Base-by-base conservation (phyloP, 2,113 vertebrate species). In the Motacilla tschutschensis region DNA sequence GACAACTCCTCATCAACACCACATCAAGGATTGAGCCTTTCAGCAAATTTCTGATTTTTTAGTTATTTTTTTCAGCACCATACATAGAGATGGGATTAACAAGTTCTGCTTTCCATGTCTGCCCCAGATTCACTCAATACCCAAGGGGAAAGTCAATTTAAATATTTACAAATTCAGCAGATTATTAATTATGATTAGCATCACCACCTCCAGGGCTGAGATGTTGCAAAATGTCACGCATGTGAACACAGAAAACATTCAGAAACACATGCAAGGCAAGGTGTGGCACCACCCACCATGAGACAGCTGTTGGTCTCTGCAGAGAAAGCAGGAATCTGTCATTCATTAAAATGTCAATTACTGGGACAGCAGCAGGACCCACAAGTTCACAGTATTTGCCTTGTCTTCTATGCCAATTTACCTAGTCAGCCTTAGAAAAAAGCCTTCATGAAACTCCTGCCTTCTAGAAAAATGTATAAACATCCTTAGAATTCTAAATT, bases 101-200 rank as follows among this genome's bases (percentile, higher is more conserved):
- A 47, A 55, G 2, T 70, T 73, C 55, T 90, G 35, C 20, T 88
- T 78, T 67, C 43, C 16, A 24, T 5, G 47, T 74, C 63, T 65
- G 88, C 26, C 70, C 74, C 59, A 83, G 58, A 91, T 83, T 91
- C 55, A 59, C 47, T 72, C 66, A 58, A 35, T 18, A 83, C 41
- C 90, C 86, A 36, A 43, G 31, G 63, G 74, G 50, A 89, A 92
- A 91, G 59, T 58, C 12, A 47, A 79, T 75, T 78, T 88, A 62
- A 89, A 85, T 87, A 89, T 75, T 76, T 75, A 72, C 62, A 81
- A 73, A 12, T 13, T 83, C 62, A 74, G 84, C 13, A 87, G 84
- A 93, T 87, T 59, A 91, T 83, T 80, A 92, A 91, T 89, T 71
- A 62, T 58, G 79, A 92, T 87, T 79, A 91, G 54, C 65, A 90